These are phyloP conservation scores for Astatotilapia flaviijosephi DNA, from an alignment of 2,113 vertebrate genomes.

Conservation along the genomic window DNA sequence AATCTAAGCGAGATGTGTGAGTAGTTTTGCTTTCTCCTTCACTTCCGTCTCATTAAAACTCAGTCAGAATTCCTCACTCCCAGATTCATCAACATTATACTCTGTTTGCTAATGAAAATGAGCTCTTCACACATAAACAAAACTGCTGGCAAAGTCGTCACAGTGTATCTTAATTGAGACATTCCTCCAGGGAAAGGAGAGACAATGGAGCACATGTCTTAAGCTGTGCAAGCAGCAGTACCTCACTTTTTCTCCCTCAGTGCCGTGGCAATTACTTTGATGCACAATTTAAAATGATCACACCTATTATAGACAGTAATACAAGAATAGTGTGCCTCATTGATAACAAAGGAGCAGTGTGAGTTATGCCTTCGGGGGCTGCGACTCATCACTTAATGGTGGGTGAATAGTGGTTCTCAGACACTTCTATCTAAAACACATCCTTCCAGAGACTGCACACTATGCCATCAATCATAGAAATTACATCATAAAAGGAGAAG, in stretches of 20 bases:
- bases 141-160: neutral
- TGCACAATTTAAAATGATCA: slow-evolving; percentile 49
- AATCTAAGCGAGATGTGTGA: neutral
- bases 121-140: neutral
- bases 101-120: neutral
- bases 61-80: neutral
- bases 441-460: slow-evolving; percentile 24
- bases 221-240: neutral
- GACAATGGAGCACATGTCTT: slow-evolving; percentile 5
- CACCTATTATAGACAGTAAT: slow-evolving; percentile 48
- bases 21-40: neutral
- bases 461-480: slow-evolving; percentile 36
- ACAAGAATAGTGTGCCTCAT: slow-evolving; percentile 16
- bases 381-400: slow-evolving; percentile 43
- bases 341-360: slow-evolving; percentile 52
- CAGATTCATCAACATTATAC: neutral
- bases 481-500: slow-evolving; percentile 25
- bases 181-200: neutral
- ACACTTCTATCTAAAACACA: slow-evolving; percentile 43
- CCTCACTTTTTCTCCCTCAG: slow-evolving; percentile 19
- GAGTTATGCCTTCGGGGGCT: slow-evolving; percentile 39
- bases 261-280: slow-evolving; percentile 38
- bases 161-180: slow-evolving; percentile 24
- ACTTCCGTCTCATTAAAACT: neutral
- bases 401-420: slow-evolving; percentile 29